phyloP scores from a whole-genome alignment of 2,888 invertebrate species.

The Julus scandinavius region DNA sequence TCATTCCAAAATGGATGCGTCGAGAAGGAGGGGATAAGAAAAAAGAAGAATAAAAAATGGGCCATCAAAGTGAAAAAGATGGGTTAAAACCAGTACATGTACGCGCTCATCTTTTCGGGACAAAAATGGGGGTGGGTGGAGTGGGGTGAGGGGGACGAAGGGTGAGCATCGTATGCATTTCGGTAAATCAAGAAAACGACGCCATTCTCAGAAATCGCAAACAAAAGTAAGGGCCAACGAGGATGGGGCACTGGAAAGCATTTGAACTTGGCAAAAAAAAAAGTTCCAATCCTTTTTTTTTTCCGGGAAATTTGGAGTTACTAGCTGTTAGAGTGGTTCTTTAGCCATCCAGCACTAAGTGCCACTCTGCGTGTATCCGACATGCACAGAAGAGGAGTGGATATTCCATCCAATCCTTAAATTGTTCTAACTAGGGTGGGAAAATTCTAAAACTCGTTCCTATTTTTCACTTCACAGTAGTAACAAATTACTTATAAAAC shows the following conservation, averaged over 20 bases:
- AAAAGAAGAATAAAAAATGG: neutral
- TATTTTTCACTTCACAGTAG: no score
- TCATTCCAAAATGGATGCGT: conserved; percentile 2
- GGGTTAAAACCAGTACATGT: neutral
- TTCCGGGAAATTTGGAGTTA: neutral
- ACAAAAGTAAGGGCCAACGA: neutral
- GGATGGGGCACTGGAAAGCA: neutral
- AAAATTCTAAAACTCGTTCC: no score
- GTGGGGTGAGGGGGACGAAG: neutral
- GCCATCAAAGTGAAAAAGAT: conserved; percentile 1
- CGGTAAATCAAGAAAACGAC: neutral
- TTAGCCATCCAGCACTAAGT: no score
- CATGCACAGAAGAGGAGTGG: no score
- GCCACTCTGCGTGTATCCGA: no score
- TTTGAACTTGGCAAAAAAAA: neutral
- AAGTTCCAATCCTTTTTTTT: neutral
- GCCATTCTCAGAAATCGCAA: neutral
- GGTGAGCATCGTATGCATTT: neutral
- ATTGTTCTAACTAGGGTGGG: no score
- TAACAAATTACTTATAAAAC: no score
- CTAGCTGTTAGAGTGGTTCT: no score
- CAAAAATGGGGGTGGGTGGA: neutral
- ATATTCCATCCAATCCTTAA: no score
- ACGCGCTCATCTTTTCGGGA: no score
- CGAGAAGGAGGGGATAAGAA: neutral